phyloP scores from a whole-genome alignment of 2,888 invertebrate genomes.

The Eudasyphora cyanicolor region DNA sequence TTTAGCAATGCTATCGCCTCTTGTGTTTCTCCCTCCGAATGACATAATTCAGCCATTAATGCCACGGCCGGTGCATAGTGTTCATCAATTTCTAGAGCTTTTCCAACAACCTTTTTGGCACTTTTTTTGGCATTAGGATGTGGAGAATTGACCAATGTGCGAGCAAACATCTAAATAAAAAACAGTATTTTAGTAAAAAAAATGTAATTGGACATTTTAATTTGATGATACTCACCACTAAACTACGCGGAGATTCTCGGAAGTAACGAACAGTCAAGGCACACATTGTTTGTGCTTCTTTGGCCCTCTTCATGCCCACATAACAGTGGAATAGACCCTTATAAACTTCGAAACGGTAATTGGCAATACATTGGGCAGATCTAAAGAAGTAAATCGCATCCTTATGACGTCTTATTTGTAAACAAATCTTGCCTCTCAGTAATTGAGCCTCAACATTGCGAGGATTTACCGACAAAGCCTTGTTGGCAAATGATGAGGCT shows the following conservation, averaged over 20 bases:
- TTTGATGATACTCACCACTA: conserved; percentile 82
- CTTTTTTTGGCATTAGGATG: conserved; percentile 82
- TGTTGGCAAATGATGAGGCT: conserved; percentile 87
- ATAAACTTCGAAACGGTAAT: conserved; percentile 84
- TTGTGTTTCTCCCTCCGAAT: conserved; percentile 84
- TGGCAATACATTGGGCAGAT: conserved; percentile 73
- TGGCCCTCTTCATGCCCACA: conserved; percentile 84
- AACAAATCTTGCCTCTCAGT: conserved; percentile 82
- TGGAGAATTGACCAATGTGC: conserved; percentile 83
- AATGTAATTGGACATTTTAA: background rate
- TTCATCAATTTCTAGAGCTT: conserved; percentile 87
- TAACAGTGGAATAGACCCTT: conserved; percentile 90
- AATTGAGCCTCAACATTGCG: conserved; percentile 87
- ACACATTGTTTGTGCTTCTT: conserved; percentile 88
- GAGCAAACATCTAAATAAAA: conserved; percentile 86
- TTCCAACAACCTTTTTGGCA: conserved; percentile 86
- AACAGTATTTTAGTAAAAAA: too few species aligned
- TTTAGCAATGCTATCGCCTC: conserved; percentile 86
- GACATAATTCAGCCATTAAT: conserved; percentile 86
- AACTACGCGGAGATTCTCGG: conserved; percentile 86
- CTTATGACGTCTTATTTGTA: conserved; percentile 73
- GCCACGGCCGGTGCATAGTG: conserved; percentile 87
- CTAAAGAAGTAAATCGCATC: conserved; percentile 76
- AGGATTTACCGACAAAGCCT: conserved; percentile 85
- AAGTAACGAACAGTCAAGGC: conserved; percentile 86